Evolutionary conservation across 2,797 vertebrate genomes (phyloP).

Genomic region (Smutsia temminckii): DNA sequence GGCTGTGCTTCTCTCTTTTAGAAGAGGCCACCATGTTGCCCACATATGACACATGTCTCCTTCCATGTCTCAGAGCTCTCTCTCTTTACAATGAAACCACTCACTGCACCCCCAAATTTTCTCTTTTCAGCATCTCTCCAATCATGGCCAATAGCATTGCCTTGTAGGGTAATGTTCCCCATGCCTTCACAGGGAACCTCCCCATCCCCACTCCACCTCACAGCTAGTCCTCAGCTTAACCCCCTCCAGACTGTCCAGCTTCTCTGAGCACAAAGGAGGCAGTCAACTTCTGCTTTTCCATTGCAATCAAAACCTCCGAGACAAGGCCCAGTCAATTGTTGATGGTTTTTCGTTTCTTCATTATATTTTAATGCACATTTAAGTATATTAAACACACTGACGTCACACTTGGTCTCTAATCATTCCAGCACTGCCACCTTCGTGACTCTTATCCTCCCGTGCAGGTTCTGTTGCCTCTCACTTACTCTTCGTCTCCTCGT

Average conservation of each 20-base stretch:
- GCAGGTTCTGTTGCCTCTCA: neutral
- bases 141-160: neutral
- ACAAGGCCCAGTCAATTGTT: neutral
- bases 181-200: neutral
- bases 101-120: neutral
- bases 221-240: neutral
- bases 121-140: neutral
- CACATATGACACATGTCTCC: neutral
- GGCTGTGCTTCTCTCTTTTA: neutral
- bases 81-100: neutral
- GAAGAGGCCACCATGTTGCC: neutral
- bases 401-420: neutral
- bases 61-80: too few relatives aligned
- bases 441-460: neutral
- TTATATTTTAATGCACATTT: neutral
- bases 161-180: neutral
- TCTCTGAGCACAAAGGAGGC: neutral
- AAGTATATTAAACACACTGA: neutral
- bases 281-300: neutral
- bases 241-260: neutral
- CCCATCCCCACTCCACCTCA: neutral
- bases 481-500: neutral
- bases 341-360: neutral
- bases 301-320: neutral
- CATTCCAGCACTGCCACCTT: neutral